Evolutionary conservation across 2,113 vertebrate species (phyloP).

Genomic region (Lycocorax pyrrhopterus): DNA sequence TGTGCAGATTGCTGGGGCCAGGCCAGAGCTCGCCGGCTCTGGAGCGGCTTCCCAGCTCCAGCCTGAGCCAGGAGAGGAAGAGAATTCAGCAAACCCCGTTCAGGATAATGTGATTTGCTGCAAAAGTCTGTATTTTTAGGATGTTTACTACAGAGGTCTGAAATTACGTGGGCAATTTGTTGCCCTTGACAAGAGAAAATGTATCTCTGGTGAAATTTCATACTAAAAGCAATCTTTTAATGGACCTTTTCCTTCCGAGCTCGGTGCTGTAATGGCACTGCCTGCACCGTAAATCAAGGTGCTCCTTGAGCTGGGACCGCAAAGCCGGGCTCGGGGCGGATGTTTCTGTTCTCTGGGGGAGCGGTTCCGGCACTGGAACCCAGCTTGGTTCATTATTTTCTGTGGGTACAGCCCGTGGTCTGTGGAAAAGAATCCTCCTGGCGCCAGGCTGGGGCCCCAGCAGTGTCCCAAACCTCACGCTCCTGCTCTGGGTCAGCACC

Average conservation of each 20-base stretch:
- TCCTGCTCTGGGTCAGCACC: neutral
- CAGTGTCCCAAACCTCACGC: neutral
- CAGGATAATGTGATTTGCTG: slow-evolving; percentile 19
- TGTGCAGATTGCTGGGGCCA: slow-evolving; percentile 19
- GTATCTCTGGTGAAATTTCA: neutral
- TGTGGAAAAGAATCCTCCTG: neutral
- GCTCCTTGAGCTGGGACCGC: neutral
- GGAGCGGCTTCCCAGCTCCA: neutral
- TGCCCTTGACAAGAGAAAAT: neutral
- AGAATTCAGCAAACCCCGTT: neutral
- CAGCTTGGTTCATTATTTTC: neutral
- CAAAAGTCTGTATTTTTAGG: neutral
- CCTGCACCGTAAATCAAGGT: neutral
- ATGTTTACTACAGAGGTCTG: neutral
- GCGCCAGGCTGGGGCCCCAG: neutral
- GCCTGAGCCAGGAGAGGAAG: neutral
- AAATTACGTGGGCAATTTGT: neutral
- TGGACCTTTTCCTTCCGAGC: neutral
- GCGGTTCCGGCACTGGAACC: neutral
- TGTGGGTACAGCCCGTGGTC: neutral
- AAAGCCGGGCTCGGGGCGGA: neutral
- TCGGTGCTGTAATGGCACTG: neutral
- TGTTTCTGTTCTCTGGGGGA: neutral
- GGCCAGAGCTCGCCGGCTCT: neutral
- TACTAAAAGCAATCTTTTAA: neutral